phyloP scores from a whole-genome alignment of 2,113 vertebrate genomes.

The Pygoscelis adeliae region DNA sequence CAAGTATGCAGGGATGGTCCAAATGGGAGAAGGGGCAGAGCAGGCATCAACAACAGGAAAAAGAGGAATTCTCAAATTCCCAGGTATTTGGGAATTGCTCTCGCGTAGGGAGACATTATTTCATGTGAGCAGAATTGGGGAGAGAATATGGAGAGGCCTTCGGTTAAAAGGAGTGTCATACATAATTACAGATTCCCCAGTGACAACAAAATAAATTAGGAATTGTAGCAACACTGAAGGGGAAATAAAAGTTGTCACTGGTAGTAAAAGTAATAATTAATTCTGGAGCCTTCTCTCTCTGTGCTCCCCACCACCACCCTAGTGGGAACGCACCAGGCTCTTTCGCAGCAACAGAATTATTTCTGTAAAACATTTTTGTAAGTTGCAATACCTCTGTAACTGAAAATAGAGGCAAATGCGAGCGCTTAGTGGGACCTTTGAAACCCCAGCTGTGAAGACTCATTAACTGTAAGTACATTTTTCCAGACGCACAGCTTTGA shows the following conservation, averaged over 20 bases:
- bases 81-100: background rate
- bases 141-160: background rate
- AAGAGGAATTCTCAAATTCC: background rate
- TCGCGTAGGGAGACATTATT: fast-evolving
- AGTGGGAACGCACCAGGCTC: background rate
- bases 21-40: background rate
- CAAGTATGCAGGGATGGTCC: background rate
- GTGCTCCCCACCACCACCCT: background rate
- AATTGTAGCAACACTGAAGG: background rate
- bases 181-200: background rate
- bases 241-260: slow-evolving; percentile 5
- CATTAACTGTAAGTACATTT: slow-evolving; percentile 55
- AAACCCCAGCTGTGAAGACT: slow-evolving; percentile 53
- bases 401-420: slow-evolving; percentile 15
- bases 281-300: background rate
- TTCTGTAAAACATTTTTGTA: slow-evolving; percentile 20
- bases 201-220: background rate
- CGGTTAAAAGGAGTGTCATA: background rate
- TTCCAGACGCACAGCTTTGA: slow-evolving; percentile 30
- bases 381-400: slow-evolving; percentile 29
- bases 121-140: background rate
- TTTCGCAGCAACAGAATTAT: slow-evolving; percentile 47
- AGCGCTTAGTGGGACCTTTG: slow-evolving; percentile 24
- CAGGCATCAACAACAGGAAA: background rate
- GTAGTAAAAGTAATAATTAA: slow-evolving; percentile 11